Conservation (phyloP, 2,113 vertebrate genomes). For the Mastomys natalensis region DNA sequence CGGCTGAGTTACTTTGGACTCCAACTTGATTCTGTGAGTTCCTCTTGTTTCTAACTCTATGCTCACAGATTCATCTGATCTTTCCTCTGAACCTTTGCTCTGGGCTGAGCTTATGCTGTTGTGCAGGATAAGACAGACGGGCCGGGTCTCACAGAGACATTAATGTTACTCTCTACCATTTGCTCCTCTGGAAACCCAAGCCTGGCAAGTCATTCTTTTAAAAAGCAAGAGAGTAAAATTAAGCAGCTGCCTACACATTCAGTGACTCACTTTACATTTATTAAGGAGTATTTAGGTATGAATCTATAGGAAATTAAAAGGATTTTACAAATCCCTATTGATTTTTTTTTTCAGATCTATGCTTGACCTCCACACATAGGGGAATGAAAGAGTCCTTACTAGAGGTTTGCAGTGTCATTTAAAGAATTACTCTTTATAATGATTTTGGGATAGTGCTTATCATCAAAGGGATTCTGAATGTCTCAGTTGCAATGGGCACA, state of each 20-base stretch:
- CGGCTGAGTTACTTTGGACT: background rate
- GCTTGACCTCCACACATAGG: background rate
- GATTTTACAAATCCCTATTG: background rate
- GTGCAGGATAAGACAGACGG: background rate
- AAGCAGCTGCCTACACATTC: background rate
- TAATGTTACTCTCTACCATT: background rate
- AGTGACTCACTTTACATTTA: background rate
- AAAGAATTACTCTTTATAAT: background rate
- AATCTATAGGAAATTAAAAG: background rate
- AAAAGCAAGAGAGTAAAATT: background rate
- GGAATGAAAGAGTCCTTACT: background rate
- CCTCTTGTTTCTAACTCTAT: background rate
- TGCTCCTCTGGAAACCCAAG: background rate
- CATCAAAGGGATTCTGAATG: background rate
- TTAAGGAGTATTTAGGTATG: background rate
- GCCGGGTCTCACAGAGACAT: accelerated
- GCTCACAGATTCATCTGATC: background rate
- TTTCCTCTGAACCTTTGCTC: background rate
- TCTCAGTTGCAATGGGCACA: background rate
- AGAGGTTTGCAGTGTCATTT: background rate
- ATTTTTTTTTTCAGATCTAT: background rate
- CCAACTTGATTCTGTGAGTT: background rate
- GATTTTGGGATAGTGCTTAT: background rate
- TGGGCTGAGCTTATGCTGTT: background rate
- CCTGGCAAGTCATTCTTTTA: background rate